phyloP scores from a whole-genome alignment of 2,797 vertebrate species.

The Austrolebias charrua region DNA sequence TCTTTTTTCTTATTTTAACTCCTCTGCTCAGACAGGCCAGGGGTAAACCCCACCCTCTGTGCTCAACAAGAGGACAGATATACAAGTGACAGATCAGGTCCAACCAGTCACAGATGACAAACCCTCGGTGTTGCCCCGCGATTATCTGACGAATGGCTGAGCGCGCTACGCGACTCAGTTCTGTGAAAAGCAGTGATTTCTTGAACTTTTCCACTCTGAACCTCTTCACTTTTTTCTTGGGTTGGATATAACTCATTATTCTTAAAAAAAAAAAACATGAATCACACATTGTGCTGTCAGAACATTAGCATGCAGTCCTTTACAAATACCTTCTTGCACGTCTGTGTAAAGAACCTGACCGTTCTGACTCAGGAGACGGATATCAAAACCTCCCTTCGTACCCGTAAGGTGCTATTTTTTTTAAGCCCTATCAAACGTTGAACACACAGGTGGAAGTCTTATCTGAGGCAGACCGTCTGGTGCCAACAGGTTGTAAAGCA shows the following conservation, averaged over 20 bases:
- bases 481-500: slow-evolving; percentile 78
- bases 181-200: slow-evolving; percentile 40
- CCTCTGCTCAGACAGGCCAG: slow-evolving; percentile 60
- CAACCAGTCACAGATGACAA: slow-evolving; percentile 80
- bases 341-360: slow-evolving; percentile 32
- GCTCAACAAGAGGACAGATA: slow-evolving; percentile 74
- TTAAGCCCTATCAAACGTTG: slow-evolving; percentile 46
- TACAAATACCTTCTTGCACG: neutral
- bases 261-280: neutral
- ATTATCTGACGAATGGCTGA: slow-evolving; percentile 66
- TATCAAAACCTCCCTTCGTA: slow-evolving; percentile 19
- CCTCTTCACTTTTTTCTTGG: neutral
- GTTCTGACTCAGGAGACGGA: slow-evolving; percentile 37
- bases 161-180: slow-evolving; percentile 36
- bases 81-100: slow-evolving; percentile 82
- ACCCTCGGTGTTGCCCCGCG: slow-evolving; percentile 72
- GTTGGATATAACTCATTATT: neutral
- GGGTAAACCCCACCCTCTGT: slow-evolving; percentile 79
- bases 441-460: slow-evolving; percentile 58
- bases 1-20: slow-evolving; percentile 36
- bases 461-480: slow-evolving; percentile 78
- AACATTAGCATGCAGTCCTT: neutral
- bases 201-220: slow-evolving; percentile 7
- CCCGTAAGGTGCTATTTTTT: slow-evolving; percentile 21
- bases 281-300: neutral